Conservation (phyloP, 2,113 vertebrate genomes). For the Sinocyclocheilus grahami region DNA sequence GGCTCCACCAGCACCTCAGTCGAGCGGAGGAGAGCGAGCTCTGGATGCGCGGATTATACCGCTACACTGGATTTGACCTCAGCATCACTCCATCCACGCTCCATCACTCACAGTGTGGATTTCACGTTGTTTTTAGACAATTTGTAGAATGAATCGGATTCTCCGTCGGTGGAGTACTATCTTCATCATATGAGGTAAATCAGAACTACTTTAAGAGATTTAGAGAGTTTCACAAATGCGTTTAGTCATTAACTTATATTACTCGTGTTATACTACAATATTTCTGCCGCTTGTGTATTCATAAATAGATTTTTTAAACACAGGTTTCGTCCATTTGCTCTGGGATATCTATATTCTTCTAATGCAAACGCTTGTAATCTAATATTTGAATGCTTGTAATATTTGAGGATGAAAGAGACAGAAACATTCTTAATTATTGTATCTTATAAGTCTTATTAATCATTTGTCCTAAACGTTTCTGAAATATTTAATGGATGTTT, state of each 20-base stretch:
- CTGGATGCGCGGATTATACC: conserved; percentile 58
- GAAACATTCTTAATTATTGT: neutral
- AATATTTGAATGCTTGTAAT: neutral
- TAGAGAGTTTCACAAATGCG: conserved; percentile 2
- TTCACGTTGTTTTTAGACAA: neutral
- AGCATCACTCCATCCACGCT: conserved; percentile 59
- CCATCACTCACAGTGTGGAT: conserved; percentile 3
- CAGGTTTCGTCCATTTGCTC: neutral
- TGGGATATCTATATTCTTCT: neutral
- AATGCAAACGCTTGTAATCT: neutral
- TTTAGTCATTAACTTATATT: neutral
- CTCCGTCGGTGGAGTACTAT: neutral
- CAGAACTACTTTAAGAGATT: neutral
- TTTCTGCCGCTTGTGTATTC: neutral
- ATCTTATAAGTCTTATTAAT: neutral
- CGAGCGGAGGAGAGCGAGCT: conserved; percentile 65
- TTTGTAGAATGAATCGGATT: neutral
- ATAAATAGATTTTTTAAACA: neutral
- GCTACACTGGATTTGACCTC: conserved; percentile 62
- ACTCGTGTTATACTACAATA: neutral
- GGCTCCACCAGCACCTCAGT: conserved; percentile 64
- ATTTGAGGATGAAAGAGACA: neutral
- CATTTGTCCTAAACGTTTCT: neutral
- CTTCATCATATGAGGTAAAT: conserved; percentile 15
- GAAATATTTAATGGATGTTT: neutral